phyloP scores from a whole-genome alignment of 2,888 invertebrate genomes.

The Thumatha senex region DNA sequence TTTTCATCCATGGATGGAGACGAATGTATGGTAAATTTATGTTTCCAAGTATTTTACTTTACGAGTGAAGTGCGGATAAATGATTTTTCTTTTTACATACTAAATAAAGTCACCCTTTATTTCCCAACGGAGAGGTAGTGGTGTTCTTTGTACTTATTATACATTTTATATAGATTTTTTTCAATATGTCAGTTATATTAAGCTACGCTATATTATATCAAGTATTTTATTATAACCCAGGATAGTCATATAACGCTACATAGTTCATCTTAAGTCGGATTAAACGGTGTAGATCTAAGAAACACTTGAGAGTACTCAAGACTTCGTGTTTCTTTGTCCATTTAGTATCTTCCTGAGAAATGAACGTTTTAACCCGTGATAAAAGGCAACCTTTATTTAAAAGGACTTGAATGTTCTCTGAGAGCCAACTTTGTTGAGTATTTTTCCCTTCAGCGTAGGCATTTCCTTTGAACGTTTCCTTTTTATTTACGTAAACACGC shows the following conservation, averaged over 20 bases:
- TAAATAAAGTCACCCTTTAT: too few species aligned
- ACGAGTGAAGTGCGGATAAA: too few species aligned
- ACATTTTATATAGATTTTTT: too few species aligned
- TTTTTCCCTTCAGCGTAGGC: conserved; percentile 49
- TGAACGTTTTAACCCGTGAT: conserved; percentile 57
- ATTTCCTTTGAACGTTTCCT: conserved; percentile 54
- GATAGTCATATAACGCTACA: not conserved
- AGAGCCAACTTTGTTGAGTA: conserved; percentile 50
- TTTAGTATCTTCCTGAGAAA: conserved; percentile 54
- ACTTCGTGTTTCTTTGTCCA: conserved; percentile 54
- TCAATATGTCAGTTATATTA: too few species aligned
- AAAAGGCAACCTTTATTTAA: conserved; percentile 71
- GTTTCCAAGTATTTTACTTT: too few species aligned
- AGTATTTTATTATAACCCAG: not conserved
- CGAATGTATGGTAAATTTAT: too few species aligned
- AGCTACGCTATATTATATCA: too few species aligned
- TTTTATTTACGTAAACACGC: conserved; percentile 62
- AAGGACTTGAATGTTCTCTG: conserved; percentile 57
- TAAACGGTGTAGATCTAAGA: not conserved
- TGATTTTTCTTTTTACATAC: too few species aligned
- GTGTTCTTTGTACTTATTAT: too few species aligned
- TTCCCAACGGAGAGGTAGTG: too few species aligned
- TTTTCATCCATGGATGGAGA: too few species aligned
- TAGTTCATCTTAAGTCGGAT: not conserved
- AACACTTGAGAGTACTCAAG: conserved; percentile 46